Conservation (phyloP, 1,140 invertebrate genomes). For the Drosophila sp. region DNA sequence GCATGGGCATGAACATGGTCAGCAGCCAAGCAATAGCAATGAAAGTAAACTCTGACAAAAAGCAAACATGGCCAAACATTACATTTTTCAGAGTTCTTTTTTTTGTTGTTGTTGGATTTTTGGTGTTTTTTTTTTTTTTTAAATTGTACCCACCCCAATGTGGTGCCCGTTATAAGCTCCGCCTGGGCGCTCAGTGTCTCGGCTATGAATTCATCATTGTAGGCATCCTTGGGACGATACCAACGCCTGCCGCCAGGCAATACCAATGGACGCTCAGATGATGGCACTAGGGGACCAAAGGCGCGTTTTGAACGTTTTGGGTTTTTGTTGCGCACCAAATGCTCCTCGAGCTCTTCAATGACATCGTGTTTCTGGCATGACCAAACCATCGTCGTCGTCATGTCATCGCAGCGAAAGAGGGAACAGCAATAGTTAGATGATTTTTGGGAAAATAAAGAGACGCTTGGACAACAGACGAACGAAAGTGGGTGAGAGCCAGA, state of each 20-base stretch:
- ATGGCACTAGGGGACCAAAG: constrained; percentile 85
- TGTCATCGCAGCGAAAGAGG: constrained; percentile 16
- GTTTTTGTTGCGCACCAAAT: constrained; percentile 83
- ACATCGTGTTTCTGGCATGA: constrained; percentile 80
- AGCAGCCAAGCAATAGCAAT: constrained; percentile 1
- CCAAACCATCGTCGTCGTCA: constrained; percentile 35
- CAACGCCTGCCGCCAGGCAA: constrained; percentile 89
- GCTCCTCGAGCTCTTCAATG: constrained; percentile 82
- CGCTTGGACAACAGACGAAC: constrained; percentile 8
- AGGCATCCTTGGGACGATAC: constrained; percentile 90
- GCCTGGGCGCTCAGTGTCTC: constrained; percentile 89
- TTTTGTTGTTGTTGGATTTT: constrained; percentile 11
- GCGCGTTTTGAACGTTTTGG: constrained; percentile 83
- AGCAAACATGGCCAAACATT: constrained; percentile 36
- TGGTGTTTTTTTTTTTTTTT: background rate
- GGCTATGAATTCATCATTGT: constrained; percentile 90
- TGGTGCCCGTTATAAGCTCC: constrained; percentile 89
- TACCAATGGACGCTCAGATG: constrained; percentile 85
- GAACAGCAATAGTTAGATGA: constrained; percentile 19
- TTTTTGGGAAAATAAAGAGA: constrained; percentile 29
- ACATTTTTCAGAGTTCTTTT: constrained; percentile 1
- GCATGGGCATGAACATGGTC: constrained; percentile 13
- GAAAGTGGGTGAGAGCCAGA: background rate
- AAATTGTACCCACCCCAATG: constrained; percentile 86
- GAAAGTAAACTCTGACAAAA: constrained; percentile 14